Conservation (phyloP, 2,888 invertebrate species). For the Acanthopleura granulata region DNA sequence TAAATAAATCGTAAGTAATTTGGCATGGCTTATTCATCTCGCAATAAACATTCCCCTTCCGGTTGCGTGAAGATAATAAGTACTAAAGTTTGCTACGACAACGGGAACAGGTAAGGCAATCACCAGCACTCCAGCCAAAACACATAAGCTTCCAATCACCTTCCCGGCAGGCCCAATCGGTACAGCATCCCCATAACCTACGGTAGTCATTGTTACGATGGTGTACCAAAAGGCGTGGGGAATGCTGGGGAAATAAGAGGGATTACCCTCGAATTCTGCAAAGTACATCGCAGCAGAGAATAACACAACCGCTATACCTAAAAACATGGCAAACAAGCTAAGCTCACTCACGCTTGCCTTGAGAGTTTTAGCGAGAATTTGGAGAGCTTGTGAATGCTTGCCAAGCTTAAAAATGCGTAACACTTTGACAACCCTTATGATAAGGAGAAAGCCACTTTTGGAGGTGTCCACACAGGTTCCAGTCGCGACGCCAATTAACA, state of each 20-base stretch:
- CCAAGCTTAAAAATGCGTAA: conserved; percentile 65
- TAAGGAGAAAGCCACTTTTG: conserved; percentile 54
- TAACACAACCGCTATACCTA: conserved; percentile 66
- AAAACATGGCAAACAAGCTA: conserved; percentile 65
- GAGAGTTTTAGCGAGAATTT: conserved; percentile 65
- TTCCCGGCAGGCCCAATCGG: conserved; percentile 68
- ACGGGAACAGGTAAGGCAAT: conserved; percentile 72
- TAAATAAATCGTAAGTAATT: not conserved
- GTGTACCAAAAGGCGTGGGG: conserved; percentile 69
- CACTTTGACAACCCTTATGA: conserved; percentile 62
- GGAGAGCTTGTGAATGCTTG: conserved; percentile 65
- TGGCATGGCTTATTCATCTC: not conserved
- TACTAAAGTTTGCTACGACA: conserved; percentile 72
- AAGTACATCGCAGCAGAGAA: conserved; percentile 66
- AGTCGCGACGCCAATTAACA: conserved; percentile 46
- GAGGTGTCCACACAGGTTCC: conserved; percentile 42
- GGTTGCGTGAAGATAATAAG: conserved; percentile 69
- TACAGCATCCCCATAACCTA: conserved; percentile 69
- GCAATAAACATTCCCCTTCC: conserved; percentile 31
- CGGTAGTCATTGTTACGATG: conserved; percentile 67
- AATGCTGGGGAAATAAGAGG: conserved; percentile 60
- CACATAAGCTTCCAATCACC: conserved; percentile 69
- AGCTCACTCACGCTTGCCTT: conserved; percentile 63
- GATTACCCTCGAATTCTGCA: conserved; percentile 56
- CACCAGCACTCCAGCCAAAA: conserved; percentile 71